Base-by-base conservation (phyloP, 1,140 invertebrate genomes). In the Aphelenchoides besseyi region DNA sequence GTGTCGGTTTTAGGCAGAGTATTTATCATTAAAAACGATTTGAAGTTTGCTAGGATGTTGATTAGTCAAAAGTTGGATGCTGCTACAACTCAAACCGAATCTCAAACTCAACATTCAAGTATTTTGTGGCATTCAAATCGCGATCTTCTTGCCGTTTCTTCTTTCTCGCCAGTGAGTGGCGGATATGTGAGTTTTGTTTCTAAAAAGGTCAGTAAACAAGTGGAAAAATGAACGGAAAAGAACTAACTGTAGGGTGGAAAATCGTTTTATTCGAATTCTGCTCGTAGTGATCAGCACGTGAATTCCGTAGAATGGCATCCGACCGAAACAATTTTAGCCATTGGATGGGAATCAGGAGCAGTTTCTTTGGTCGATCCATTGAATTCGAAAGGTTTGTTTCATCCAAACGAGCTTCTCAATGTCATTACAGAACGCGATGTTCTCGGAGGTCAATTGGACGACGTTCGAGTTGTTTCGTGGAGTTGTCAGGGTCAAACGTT, bases 271-370 rank as follows among this genome's bases (percentile, higher is more conserved):
- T 0, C 88, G 88, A 35, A 89, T 91, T 78, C 85, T 89, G 2
- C 89, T 89, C 0, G 90, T 90, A 66, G 91, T 92, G 87, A 90
- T 91, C 0, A 74, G 29, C 37, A 26, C 2, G 53, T 74, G 2
- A 91, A 91, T 9, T 88, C 90, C 2, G 84, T 95, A 26, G 88
- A 88, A 2, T 97, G 94, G 94, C 94, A 97, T 87, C 93, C 94
- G 1, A 89, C 89, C 41, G 89, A 90, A 79, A 89, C 90, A 54
- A 87, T 92, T 67, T 83, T 97, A 57, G 90, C 90, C 2, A 90
- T 90, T 64, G 92, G 92, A 5, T 97, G 93, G 92, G 92, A 95
- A 85, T 92, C 89, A 82, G 94, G 94, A 48, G 92, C 93, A 81
- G 86, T 97, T 0, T 88, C 90, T 33, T 29, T 79, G 88, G 93